These are phyloP conservation scores for Hippopotamyrus pictus DNA, from an alignment of 2,797 vertebrate genomes.

Conservation along the genomic window DNA sequence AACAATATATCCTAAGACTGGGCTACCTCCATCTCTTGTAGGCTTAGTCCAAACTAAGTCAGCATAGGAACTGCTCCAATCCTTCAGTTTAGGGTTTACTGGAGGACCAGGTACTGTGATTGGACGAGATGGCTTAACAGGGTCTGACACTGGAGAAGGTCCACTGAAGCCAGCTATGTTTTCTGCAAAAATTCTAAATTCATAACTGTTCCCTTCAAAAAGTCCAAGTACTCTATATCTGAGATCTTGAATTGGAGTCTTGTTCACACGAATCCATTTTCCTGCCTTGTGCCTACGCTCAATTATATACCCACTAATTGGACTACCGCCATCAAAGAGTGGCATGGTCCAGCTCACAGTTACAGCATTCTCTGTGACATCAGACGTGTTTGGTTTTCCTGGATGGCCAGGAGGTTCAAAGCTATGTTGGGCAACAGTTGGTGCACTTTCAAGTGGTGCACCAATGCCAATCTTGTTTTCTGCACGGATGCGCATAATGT, in stretches of 20 bases:
- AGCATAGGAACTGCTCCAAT: constrained; percentile 84
- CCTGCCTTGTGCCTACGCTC: constrained; percentile 89
- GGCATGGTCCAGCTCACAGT: constrained; percentile 91
- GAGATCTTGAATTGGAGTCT: constrained; percentile 81
- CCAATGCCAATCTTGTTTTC: constrained; percentile 97
- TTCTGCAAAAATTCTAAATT: constrained; percentile 97
- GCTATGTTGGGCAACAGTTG: constrained; percentile 85
- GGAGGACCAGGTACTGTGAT: constrained; percentile 86
- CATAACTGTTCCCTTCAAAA: constrained; percentile 93
- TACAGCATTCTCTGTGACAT: constrained; percentile 82
- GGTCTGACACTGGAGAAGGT: constrained; percentile 87
- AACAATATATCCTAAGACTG: constrained; percentile 86
- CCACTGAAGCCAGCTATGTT: constrained; percentile 90
- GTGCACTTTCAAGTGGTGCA: constrained; percentile 84
- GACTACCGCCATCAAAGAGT: constrained; percentile 87
- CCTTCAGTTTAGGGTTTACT: constrained; percentile 92
- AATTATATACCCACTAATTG: constrained; percentile 86
- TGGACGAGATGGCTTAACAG: constrained; percentile 83
- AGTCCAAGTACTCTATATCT: constrained; percentile 84
- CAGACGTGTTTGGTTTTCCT: constrained; percentile 82
- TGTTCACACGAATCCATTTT: constrained; percentile 98
- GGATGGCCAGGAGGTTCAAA: constrained; percentile 87
- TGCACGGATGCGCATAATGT: constrained; percentile 86
- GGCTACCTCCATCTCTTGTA: constrained; percentile 88
- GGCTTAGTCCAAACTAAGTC: constrained; percentile 96